These are phyloP conservation scores for Drosophila pseudotalamancana DNA, from an alignment of 2,888 invertebrate genomes.

Conservation along the genomic window DNA sequence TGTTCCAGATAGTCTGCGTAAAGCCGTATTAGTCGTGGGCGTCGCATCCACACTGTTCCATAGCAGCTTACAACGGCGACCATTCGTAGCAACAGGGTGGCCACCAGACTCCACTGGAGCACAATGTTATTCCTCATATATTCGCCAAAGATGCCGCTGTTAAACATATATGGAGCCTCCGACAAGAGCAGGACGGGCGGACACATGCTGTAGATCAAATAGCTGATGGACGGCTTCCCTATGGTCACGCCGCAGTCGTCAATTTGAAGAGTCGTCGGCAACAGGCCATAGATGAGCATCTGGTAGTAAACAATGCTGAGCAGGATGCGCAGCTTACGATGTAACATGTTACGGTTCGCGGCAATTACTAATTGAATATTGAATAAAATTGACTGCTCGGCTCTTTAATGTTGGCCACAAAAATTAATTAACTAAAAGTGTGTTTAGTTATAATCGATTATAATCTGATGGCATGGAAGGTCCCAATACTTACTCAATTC, in stretches of 20 bases:
- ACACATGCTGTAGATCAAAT: slow-evolving; percentile 46
- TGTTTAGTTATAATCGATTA: neutral
- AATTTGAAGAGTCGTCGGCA: slow-evolving; percentile 39
- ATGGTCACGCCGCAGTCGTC: neutral
- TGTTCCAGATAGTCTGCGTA: slow-evolving; percentile 29
- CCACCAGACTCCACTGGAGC: slow-evolving; percentile 33
- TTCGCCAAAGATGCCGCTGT: neutral
- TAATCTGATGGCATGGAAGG: slow-evolving; percentile 1
- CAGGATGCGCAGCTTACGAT: slow-evolving; percentile 29
- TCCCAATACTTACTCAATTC: neutral
- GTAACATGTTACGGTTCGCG: slow-evolving; percentile 51
- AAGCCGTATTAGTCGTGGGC: slow-evolving; percentile 30
- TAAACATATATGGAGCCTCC: slow-evolving; percentile 20
- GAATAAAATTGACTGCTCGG: neutral
- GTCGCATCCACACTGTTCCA: slow-evolving; percentile 45
- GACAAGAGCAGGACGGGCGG: slow-evolving; percentile 19
- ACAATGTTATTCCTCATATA: slow-evolving; percentile 54
- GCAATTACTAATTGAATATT: neutral
- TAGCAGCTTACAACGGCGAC: slow-evolving; percentile 31
- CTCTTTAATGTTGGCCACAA: neutral
- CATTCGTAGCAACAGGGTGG: neutral
- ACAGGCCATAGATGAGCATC: slow-evolving; percentile 36
- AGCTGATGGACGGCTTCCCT: slow-evolving; percentile 28
- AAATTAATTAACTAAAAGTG: slow-evolving; percentile 36
- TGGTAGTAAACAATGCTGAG: slow-evolving; percentile 43